Base-by-base conservation (phyloP, 2,888 invertebrate species). In the Geophilus truncorum region DNA sequence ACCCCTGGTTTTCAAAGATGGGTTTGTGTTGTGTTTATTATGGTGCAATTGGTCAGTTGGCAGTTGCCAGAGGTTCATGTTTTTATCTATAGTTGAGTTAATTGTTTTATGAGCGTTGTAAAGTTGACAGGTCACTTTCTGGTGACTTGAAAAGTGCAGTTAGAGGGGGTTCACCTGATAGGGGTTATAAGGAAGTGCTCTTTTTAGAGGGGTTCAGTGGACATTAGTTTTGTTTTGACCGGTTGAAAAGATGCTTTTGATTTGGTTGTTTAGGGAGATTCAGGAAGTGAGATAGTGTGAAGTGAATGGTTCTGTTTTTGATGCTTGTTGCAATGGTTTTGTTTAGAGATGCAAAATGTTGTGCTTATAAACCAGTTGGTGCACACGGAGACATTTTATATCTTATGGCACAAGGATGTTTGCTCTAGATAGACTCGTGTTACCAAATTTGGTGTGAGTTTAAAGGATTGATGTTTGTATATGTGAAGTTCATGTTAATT, bases 91-190 rank as follows among this genome's bases (percentile, higher is more conserved):
- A 25, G 25, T 28, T 70, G 10, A 18, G 15, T 28, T 70, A 70
- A 70, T 70, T 70, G 70, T 70, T 70, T 70, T 70, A 70, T 70
- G 15, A 15, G 28, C 3, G 70, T 25, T 70, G 70, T 70, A 70
- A 70, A 70, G 70, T 70, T 70, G 70, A 70, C 70, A 70, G 28
- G 25, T 70, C 70, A 70, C 70, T 70, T 70, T 70, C 28, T 25
- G 28, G n/a, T 4, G 25, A 28, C 28, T 70, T 70, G 28, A 70
- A 70, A 62, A 70, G 70, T 51, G 51, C 51, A 51, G 21, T 51
- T 21, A 4, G 28, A 25, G 23, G 70, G 70, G 25, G 12, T 70
- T 70, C 70, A 70, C 70, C 70, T 70, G 70, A 70, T 70, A 70
- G 70, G 70, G 70, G 70, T 28, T 28, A 70, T 70, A 70, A 70